Percentiles rank a stretch among this genome's conserved stretches.
phyloP scores from a whole-genome alignment of 1,140 invertebrate genomes.

The Drosophila busckii region DNA sequence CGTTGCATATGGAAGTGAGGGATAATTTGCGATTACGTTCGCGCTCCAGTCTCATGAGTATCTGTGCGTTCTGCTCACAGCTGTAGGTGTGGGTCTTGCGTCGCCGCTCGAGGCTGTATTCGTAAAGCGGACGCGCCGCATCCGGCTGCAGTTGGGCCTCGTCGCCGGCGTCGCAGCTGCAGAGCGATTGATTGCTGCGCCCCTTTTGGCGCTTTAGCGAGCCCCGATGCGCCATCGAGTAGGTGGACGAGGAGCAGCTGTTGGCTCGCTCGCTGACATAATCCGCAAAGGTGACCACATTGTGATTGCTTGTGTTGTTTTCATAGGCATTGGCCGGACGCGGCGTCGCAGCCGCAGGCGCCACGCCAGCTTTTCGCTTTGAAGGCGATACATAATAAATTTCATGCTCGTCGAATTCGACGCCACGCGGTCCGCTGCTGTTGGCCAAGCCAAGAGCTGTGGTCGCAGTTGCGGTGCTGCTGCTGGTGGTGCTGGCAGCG shows the following conservation, averaged over 20 bases:
- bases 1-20: slow-evolving; percentile 39
- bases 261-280: slow-evolving; percentile 61
- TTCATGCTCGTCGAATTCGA: slow-evolving; percentile 73
- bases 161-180: slow-evolving; percentile 71
- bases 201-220: slow-evolving; percentile 73
- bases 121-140: slow-evolving; percentile 65
- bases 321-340: slow-evolving; percentile 41
- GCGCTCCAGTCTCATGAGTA: slow-evolving; percentile 77
- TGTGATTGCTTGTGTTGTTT: slow-evolving; percentile 29
- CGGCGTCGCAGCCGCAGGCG: slow-evolving; percentile 28
- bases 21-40: slow-evolving; percentile 77
- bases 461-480: slow-evolving; percentile 66
- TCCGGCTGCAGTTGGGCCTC: slow-evolving; percentile 70
- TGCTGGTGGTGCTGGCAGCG: slow-evolving; percentile 61
- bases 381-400: slow-evolving; percentile 73
- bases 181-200: slow-evolving; percentile 76
- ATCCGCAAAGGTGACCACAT: slow-evolving; percentile 69
- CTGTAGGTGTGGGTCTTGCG: slow-evolving; percentile 75
- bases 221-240: slow-evolving; percentile 48
- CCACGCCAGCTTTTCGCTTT: slow-evolving; percentile 64
- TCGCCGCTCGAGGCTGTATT: slow-evolving; percentile 73
- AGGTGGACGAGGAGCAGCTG: slow-evolving; percentile 21
- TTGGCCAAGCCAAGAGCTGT: slow-evolving; percentile 36
- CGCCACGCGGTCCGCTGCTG: slow-evolving; percentile 14
- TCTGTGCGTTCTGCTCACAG: slow-evolving; percentile 78